Conservation (phyloP, 2,113 vertebrate species). For the Centrocercus urophasianus region DNA sequence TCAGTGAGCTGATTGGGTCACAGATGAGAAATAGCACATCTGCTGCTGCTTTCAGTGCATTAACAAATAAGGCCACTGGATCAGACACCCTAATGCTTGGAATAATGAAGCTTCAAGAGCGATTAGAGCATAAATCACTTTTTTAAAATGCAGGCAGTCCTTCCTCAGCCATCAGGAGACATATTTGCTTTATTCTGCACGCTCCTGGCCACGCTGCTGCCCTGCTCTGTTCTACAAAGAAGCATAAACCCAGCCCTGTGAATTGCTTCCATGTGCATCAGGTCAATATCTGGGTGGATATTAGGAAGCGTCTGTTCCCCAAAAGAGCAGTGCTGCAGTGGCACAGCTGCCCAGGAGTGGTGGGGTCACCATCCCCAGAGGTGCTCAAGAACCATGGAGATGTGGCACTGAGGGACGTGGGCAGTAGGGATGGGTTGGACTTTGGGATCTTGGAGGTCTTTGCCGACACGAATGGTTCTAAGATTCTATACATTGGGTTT, state of each 20-base stretch:
- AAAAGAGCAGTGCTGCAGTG: too few species aligned
- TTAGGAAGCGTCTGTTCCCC: too few species aligned
- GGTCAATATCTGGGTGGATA: neutral
- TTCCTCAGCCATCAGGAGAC: conserved; percentile 9
- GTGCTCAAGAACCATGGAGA: too few species aligned
- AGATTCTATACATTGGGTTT: too few species aligned
- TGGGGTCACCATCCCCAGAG: too few species aligned
- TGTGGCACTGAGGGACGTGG: too few species aligned
- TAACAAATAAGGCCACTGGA: conserved; percentile 69
- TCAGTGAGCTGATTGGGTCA: conserved; percentile 44
- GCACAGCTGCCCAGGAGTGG: too few species aligned
- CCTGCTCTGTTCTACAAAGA: neutral
- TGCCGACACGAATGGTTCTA: too few species aligned
- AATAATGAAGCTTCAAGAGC: conserved; percentile 75
- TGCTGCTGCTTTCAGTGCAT: conserved; percentile 46
- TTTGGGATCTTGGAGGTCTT: too few species aligned
- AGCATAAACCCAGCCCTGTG: neutral
- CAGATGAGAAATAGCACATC: conserved; percentile 64
- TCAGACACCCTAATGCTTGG: conserved; percentile 69
- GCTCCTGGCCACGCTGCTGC: neutral
- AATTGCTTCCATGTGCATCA: neutral
- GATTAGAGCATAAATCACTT: conserved; percentile 77
- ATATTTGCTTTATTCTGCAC: neutral
- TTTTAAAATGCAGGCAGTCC: conserved; percentile 41
- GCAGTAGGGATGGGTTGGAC: too few species aligned